These are phyloP conservation scores for Nixonia krombeini DNA, from an alignment of 1,140 invertebrate genomes.

Conservation along the genomic window DNA sequence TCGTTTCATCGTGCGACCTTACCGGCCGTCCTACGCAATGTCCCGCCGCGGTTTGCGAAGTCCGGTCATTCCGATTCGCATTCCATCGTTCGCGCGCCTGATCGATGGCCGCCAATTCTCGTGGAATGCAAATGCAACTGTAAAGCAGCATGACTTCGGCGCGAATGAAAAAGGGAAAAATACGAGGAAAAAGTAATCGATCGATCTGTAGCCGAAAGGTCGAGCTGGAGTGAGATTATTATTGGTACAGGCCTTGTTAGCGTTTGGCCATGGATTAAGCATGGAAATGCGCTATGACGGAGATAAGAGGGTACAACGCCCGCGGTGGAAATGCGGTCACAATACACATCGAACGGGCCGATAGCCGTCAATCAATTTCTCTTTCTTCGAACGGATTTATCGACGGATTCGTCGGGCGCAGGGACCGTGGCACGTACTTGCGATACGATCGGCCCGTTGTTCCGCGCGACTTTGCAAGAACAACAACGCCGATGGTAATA, in stretches of 20 bases:
- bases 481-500: constrained; percentile 20
- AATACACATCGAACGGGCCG: constrained; percentile 3
- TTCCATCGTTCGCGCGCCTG: too few relatives aligned
- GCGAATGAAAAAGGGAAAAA: too few relatives aligned
- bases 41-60: not conserved
- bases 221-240: too few relatives aligned
- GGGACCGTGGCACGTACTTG: constrained; percentile 36
- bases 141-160: too few relatives aligned
- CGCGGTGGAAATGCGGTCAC: not conserved
- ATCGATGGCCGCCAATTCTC: too few relatives aligned
- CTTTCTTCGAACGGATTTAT: constrained; percentile 33
- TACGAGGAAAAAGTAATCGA: not conserved
- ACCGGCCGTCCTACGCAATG: not conserved
- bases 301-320: not conserved
- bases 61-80: not conserved
- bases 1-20: not conserved
- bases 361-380: constrained; percentile 37
- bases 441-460: constrained; percentile 25
- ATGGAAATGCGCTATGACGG: too few relatives aligned
- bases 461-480: constrained; percentile 17
- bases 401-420: constrained; percentile 37
- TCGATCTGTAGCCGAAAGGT: too few relatives aligned
- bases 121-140: too few relatives aligned
- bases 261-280: not conserved
- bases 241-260: not conserved